Conservation (phyloP, 2,113 vertebrate species). For the Chaetodon trifascialis region DNA sequence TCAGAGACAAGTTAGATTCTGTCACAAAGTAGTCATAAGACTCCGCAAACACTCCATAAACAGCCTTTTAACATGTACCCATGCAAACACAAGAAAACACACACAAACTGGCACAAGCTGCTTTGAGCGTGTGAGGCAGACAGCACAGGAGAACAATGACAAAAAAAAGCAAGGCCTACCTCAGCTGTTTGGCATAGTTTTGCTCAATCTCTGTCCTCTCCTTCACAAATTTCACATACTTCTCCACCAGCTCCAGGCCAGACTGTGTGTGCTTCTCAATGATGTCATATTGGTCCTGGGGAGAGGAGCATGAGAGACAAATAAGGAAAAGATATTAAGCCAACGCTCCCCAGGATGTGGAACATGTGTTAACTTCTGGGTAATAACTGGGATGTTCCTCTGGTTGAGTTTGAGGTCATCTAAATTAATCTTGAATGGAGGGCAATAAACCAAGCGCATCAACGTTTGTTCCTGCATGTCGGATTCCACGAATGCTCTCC, state of each 20-base stretch:
- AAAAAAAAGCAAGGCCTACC: conserved; percentile 66
- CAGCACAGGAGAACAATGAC: background rate
- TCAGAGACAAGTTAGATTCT: conserved; percentile 75
- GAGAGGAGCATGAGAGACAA: conserved; percentile 51
- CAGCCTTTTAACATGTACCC: conserved; percentile 51
- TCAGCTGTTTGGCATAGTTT: conserved; percentile 89
- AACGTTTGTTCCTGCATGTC: conserved; percentile 17
- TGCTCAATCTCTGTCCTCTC: conserved; percentile 92
- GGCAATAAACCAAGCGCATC: conserved; percentile 29
- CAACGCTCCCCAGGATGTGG: conserved; percentile 10
- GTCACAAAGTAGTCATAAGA: conserved; percentile 79
- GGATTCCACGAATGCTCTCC: conserved; percentile 61
- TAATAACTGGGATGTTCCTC: conserved; percentile 32
- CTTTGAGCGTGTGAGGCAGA: conserved; percentile 29
- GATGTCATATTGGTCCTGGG: conserved; percentile 91
- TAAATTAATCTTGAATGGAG: conserved; percentile 15
- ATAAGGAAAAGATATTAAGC: conserved; percentile 55
- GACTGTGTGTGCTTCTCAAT: conserved; percentile 93
- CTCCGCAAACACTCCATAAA: conserved; percentile 75
- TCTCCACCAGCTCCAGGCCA: conserved; percentile 92
- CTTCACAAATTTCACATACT: conserved; percentile 93
- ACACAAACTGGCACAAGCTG: conserved; percentile 8
- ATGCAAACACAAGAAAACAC: conserved; percentile 47
- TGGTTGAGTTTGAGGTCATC: conserved; percentile 43
- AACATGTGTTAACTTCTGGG: conserved; percentile 33